Conservation (phyloP, 2,888 invertebrate genomes). For the Seladonia tumulorum region DNA sequence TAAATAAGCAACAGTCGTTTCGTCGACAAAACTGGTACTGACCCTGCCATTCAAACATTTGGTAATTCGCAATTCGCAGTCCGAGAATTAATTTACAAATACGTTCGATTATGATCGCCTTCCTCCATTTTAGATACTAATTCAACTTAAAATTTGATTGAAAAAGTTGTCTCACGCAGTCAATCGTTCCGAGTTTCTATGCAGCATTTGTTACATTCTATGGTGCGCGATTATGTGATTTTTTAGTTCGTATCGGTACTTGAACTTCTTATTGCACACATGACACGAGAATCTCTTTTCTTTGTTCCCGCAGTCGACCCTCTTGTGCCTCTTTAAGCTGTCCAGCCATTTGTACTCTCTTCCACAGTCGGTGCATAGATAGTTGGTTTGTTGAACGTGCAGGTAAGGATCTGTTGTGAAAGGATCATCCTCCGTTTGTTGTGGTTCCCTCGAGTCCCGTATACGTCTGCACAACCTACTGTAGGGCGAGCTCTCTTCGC, state of each 20-base stretch:
- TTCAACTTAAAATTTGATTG: not conserved
- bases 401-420: conserved; percentile 27
- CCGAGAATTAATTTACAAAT: not conserved
- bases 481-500: conserved; percentile 31
- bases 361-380: conserved; percentile 81
- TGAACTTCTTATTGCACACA: conserved; percentile 83
- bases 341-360: conserved; percentile 83
- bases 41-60: not conserved
- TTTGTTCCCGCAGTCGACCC: conserved; percentile 84
- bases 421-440: conserved; percentile 15
- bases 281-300: conserved; percentile 82
- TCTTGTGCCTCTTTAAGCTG: conserved; percentile 83
- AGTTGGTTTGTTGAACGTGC: conserved; percentile 51
- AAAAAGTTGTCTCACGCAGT: not conserved
- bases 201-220: conserved; percentile 12
- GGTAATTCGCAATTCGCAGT: not conserved
- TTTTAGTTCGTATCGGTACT: conserved; percentile 83
- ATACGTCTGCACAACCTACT: conserved; percentile 19
- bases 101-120: too few relatives aligned
- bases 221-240: conserved; percentile 80
- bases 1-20: not conserved
- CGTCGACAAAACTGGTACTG: not conserved
- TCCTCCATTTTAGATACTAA: not conserved
- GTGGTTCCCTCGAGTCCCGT: conserved; percentile 1
- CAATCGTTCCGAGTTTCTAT: not conserved